Percentiles rank a stretch among this genome's conserved stretches.
Conservation (phyloP, 2,888 invertebrate species). For the Harpalus rufipes region DNA sequence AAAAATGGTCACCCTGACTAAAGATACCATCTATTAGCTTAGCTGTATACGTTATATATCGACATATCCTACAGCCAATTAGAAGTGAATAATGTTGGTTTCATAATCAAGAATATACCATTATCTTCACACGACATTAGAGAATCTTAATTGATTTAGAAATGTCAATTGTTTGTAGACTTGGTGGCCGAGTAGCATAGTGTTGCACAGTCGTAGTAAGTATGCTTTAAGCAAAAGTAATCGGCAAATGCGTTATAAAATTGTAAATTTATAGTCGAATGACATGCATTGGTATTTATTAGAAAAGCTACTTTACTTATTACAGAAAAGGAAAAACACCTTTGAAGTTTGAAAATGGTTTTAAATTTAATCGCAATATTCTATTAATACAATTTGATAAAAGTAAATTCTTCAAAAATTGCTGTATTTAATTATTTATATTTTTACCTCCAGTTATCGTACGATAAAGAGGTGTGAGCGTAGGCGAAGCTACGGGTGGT, state of each 20-base stretch:
- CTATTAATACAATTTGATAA: too few species aligned
- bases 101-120: constrained; percentile 19
- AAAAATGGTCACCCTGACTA: constrained; percentile 26
- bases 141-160: constrained; percentile 25
- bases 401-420: too few species aligned
- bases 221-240: background rate
- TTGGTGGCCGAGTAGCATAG: constrained; percentile 5
- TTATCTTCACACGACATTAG: constrained; percentile 39
- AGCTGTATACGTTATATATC: background rate
- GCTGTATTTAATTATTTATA: too few species aligned
- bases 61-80: background rate
- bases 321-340: background rate
- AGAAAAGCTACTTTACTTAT: background rate
- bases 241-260: background rate
- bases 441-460: too few species aligned
- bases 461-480: too few species aligned
- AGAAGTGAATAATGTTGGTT: constrained; percentile 7
- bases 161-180: constrained; percentile 24
- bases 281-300: constrained; percentile 2
- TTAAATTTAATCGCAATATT: too few species aligned
- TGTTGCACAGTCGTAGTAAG: background rate
- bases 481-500: too few species aligned
- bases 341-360: background rate
- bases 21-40: background rate
- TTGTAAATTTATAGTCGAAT: background rate